Conservation (phyloP, 2,797 vertebrate genomes). For the Pteropus rufus region DNA sequence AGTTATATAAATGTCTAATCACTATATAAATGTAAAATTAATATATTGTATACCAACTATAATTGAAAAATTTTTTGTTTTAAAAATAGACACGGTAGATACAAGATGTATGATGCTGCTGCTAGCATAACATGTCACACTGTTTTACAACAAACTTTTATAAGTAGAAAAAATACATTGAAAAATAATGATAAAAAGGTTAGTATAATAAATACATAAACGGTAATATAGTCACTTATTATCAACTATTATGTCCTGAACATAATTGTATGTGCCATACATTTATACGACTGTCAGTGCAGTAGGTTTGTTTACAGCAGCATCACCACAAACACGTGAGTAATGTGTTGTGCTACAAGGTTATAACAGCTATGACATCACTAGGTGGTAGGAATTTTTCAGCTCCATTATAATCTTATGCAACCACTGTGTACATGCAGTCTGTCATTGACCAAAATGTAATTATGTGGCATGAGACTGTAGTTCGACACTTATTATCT, state of each 20-base stretch:
- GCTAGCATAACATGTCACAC: too few relatives aligned
- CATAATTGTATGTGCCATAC: background rate
- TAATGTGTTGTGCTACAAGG: background rate
- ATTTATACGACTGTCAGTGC: background rate
- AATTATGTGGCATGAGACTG: background rate
- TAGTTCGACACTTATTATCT: background rate
- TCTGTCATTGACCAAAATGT: background rate
- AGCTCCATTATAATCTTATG: background rate
- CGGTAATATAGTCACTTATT: background rate
- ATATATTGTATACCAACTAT: too few relatives aligned
- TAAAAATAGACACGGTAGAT: background rate
- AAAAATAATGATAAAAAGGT: background rate
- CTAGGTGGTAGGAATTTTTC: background rate
- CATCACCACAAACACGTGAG: background rate
- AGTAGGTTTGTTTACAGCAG: background rate
- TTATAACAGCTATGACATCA: background rate
- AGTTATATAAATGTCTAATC: too few relatives aligned
- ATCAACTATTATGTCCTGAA: background rate
- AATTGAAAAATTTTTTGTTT: too few relatives aligned
- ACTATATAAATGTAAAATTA: too few relatives aligned
- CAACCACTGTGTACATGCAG: background rate
- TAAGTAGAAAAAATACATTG: background rate
- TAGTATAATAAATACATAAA: background rate
- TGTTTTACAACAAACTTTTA: background rate
- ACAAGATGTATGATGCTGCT: background rate